Percentiles rank a stretch among this genome's conserved stretches.
Conservation (phyloP, 2,113 vertebrate genomes). For the Pomatorhinus ruficollis region DNA sequence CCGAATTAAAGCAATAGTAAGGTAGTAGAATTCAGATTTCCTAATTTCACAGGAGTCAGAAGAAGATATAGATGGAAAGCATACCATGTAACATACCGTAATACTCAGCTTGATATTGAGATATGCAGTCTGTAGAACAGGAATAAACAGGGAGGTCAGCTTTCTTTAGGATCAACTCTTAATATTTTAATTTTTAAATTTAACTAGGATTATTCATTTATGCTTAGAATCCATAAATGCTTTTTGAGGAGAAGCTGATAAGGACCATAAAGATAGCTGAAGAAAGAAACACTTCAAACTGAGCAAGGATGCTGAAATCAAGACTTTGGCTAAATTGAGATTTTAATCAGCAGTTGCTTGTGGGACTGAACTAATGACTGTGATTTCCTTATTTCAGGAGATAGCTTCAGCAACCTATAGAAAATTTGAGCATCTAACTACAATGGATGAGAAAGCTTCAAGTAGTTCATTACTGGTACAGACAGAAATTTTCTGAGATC, state of each 20-base stretch:
- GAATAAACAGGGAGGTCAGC: background rate
- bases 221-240: background rate
- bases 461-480: background rate
- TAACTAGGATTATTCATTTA: background rate
- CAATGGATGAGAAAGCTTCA: background rate
- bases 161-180: background rate
- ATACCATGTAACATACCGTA: background rate
- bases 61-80: background rate
- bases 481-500: background rate
- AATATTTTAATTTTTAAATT: background rate
- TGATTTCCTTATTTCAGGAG: background rate
- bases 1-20: background rate
- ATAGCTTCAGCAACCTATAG: background rate
- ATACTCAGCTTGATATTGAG: background rate
- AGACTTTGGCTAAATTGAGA: background rate
- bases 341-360: background rate
- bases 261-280: background rate
- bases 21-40: background rate
- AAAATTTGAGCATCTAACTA: background rate
- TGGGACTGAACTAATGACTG: background rate
- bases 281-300: background rate
- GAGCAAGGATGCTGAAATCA: background rate
- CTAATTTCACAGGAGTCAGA: background rate
- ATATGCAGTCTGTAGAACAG: background rate
- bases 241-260: background rate